Base-by-base conservation (phyloP, 2,113 vertebrate genomes). In the Microtus richardsoni region DNA sequence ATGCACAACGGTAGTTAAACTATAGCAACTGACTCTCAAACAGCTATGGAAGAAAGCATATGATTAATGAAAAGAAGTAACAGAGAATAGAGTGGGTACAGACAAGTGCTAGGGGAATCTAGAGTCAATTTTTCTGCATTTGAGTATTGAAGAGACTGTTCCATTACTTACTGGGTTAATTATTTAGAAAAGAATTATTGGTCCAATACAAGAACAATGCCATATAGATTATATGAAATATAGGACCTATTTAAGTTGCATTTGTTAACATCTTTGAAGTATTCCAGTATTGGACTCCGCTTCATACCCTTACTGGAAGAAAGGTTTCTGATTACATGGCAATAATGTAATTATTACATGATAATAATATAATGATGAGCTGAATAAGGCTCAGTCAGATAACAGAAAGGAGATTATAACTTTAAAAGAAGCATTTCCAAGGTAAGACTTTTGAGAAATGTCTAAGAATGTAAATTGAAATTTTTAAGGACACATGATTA, bases 201-300 rank as follows among this genome's bases (percentile, higher is more conserved):
- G 14, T 83, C 4, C 39, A n/a, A 52, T 41, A 41, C 1, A 64
- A 80, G 60, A 26, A 88, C 54, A 5, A 49, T 91, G 95, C 96
- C 64, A 92, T 85, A 68, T 92, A 92, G 97, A 97, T 85, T 97
- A 75, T 9, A 49, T 93, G 94, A 97, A 93, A 94, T 92, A 97
- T 92, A 94, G 82, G 22, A 58, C 30, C 21, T 68, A 87, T 91
- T 98, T 96, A 96, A 0, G 0, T 36, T 93, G 19, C 82, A 91
- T 96, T 97, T 97, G 88, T 98, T 95, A 96, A 97, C 79, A 96
- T 96, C 93, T 97, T 82, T 96, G 95, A 60, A 96, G 89, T 93
- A 30, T 92, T 78, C 64, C 87, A 94, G 47, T 89, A 88, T 79
- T 97, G 52, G 85, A 82, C 92, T 30, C 21, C 89, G 8, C 49